Base-by-base conservation (phyloP, 1,140 invertebrate species). In the Triops longicaudatus region DNA sequence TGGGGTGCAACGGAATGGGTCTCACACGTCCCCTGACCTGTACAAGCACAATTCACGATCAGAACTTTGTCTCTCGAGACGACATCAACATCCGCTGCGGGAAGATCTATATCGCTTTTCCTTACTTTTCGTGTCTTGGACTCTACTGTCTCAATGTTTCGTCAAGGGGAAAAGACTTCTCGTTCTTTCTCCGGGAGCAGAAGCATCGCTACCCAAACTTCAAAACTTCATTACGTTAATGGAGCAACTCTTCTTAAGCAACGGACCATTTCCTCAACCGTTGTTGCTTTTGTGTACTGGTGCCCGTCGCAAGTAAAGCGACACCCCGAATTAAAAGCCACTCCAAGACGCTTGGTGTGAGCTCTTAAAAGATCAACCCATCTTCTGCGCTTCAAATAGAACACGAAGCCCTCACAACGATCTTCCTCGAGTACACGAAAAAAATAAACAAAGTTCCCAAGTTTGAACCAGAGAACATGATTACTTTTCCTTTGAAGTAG, bases 31-130 rank as follows among this genome's bases (percentile, higher is more conserved):
- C n/a, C 50, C 50, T 63, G 50, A 63, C 50, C 50, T 63, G 50
- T 63, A 63, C 50, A 22, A 63, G 50, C 22, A 63, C 50, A 22
- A 63, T 63, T 63, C 50, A 63, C 50, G 50, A 63, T 63, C 50
- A 63, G 50, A 63, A 63, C 50, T 63, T 63, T 63, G 50, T 63
- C 50, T 63, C 50, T 22, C 50, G 50, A 63, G 50, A 63, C 50
- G 50, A 63, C 50, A 63, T 63, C 50, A 63, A 63, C 50, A 63
- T 63, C 50, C 50, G 50, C 50, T n/a, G 50, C 50, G 50, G 50
- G 50, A 63, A 63, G 50, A 63, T 63, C 50, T 22, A 63, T 63
- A 63, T 63, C 50, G 50, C 17, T 63, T 63, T 63, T 63, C 50
- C 50, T 63, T 22, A n/a, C 50, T 22, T 63, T 63, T 63, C 17